These are phyloP conservation scores for Acheta domesticus DNA, from an alignment of 2,888 invertebrate genomes.

Conservation along the genomic window DNA sequence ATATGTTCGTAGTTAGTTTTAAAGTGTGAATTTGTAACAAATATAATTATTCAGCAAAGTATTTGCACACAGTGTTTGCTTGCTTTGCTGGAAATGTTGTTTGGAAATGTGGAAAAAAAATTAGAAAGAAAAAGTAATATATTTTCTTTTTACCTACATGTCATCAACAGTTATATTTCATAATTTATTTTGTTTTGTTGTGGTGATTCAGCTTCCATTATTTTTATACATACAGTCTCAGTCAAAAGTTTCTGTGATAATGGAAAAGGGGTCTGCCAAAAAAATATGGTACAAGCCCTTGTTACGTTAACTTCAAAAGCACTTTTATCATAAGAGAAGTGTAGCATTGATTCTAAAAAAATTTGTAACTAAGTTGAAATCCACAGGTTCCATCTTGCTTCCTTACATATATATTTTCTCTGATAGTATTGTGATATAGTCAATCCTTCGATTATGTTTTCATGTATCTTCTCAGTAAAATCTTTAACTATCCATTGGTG, in stretches of 20 bases:
- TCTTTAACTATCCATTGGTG: neutral
- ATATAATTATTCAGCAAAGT: constrained; percentile 18
- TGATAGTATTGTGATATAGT: neutral
- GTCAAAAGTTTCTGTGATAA: constrained; percentile 18
- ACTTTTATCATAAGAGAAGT: neutral
- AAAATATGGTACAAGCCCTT: constrained; percentile 11
- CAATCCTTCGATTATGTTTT: neutral
- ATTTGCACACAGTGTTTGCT: neutral
- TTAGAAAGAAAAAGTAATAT: neutral
- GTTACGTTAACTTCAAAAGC: neutral
- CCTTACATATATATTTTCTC: neutral
- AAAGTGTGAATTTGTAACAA: neutral
- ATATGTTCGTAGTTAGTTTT: constrained; percentile 2
- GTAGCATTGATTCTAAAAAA: neutral
- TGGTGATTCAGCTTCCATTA: neutral
- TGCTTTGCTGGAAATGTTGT: constrained; percentile 2
- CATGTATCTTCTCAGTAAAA: neutral
- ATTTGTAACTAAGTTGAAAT: neutral
- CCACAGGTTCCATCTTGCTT: neutral
- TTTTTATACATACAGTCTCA: constrained; percentile 8
- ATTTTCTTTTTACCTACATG: neutral
- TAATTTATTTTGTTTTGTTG: neutral
- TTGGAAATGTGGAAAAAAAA: neutral
- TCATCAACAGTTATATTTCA: neutral
- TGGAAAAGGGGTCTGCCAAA: neutral